These are phyloP conservation scores for Caenorhabditis zanzibari DNA, from an alignment of 2,888 invertebrate genomes.

Conservation along the genomic window DNA sequence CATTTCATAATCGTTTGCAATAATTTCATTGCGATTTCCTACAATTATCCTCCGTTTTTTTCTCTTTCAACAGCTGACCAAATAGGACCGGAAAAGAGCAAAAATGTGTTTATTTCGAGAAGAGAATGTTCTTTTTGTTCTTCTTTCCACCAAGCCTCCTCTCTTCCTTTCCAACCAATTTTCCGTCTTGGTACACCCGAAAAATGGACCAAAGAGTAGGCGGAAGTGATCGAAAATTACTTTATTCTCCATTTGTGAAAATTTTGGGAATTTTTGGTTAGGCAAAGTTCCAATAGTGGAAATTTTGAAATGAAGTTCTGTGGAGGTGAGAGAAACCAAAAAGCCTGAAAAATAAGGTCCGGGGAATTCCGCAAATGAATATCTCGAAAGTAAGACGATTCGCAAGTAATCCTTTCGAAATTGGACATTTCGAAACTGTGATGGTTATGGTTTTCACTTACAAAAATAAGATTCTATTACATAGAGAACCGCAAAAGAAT, in stretches of 20 bases:
- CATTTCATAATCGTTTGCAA: background rate
- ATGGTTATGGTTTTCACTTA: too few relatives aligned
- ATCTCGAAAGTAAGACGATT: too few relatives aligned
- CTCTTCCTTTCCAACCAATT: slow-evolving; percentile 4
- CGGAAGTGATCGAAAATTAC: slow-evolving; percentile 52
- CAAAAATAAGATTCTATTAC: too few relatives aligned
- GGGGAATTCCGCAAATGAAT: too few relatives aligned
- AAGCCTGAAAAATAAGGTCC: too few relatives aligned
- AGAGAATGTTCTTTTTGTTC: slow-evolving; percentile 39
- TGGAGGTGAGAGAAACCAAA: too few relatives aligned
- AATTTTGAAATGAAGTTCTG: background rate
- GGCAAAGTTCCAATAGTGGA: background rate
- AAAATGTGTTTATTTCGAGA: slow-evolving; percentile 55
- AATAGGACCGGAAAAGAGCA: slow-evolving; percentile 32
- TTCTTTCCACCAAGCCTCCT: slow-evolving; percentile 3
- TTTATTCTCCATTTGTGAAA: slow-evolving; percentile 7
- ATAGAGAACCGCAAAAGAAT: background rate
- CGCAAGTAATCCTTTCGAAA: too few relatives aligned
- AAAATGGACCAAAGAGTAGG: slow-evolving; percentile 57
- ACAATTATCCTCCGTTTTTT: slow-evolving; percentile 11
- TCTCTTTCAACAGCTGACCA: slow-evolving; percentile 38
- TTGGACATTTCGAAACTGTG: too few relatives aligned
- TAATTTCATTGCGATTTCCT: slow-evolving; percentile 21
- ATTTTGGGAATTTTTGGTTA: background rate
- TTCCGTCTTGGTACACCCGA: slow-evolving; percentile 42